Evolutionary conservation across 2,113 vertebrate species (phyloP), one percentile per base, ranked within the genome.

Genomic region (Isurus oxyrinchus): DNA sequence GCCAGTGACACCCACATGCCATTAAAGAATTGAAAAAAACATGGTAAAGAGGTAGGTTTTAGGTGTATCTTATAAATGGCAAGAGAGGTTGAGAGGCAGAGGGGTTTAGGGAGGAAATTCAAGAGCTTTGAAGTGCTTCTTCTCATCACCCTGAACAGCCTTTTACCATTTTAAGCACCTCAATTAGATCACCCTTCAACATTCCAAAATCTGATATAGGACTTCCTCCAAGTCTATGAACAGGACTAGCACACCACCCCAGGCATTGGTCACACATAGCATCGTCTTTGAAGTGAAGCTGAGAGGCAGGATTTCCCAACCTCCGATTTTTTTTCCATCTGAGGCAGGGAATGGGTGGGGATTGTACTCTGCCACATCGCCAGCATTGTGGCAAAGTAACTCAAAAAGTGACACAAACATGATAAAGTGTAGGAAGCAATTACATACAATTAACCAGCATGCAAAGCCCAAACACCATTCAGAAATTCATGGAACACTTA

Each of bases 401-500:
- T 81, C 35, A 16, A 19, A 76, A 8, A 21, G 16, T 6, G 40
- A 19, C 40, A 19, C 40, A 84, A 84, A 49, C 81, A 21, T 21
- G 81, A 44, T 19, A 59, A 59, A 59, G 57, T 1, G 35, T 23
- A 6, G 35, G 59, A 63, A 35, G n/a, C 14, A 11, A 27, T 35
- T 16, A 87, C 0, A 11, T 35, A 3, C 44, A 87, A 87, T 40
- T n/a, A 49, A 40, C 4, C 23, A 57, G 16, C 44, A 53, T 25
- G 86, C 87, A 88, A 55, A 76, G 76, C 7, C 44, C 31, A 87
- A 53, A 31, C 2, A 61, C 44, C 5, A 14, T 61, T 23, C n/a
- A 72, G 66, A 8, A 96, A 96, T 57, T 87, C 3, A 97, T 3
- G 5, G 88, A 96, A 25, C 96, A 98, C 99, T 97, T 98, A 99